phyloP scores from a whole-genome alignment of 2,888 invertebrate genomes.

The Macrophya alboannulata region DNA sequence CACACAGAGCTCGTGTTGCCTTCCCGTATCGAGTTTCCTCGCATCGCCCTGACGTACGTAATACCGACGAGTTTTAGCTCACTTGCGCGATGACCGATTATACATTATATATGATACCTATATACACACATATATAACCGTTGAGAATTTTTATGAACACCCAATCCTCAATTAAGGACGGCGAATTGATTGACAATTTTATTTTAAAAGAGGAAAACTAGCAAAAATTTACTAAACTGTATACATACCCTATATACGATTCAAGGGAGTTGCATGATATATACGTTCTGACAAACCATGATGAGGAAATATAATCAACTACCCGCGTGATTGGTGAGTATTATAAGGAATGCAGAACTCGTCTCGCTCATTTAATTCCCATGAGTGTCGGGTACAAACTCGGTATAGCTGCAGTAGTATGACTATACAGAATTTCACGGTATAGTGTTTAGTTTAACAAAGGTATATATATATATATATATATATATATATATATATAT shows the following conservation, averaged over 20 bases:
- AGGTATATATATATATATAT: background rate
- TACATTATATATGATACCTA: background rate
- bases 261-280: background rate
- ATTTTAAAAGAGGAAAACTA: too few relatives aligned
- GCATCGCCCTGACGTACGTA: conserved; percentile 26
- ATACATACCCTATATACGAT: background rate
- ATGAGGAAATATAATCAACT: background rate
- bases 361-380: conserved; percentile 55
- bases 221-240: too few relatives aligned
- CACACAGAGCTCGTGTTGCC: conserved; percentile 52
- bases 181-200: too few relatives aligned
- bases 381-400: conserved; percentile 61
- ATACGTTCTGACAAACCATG: background rate
- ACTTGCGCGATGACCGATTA: conserved; percentile 35
- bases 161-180: too few relatives aligned
- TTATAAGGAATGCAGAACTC: background rate
- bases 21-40: conserved; percentile 43
- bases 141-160: background rate
- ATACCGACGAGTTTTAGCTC: conserved; percentile 40
- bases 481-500: too few relatives aligned
- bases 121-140: background rate
- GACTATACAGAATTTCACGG: background rate
- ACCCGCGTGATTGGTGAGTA: background rate
- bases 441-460: background rate
- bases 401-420: background rate